Percentiles rank a stretch among this genome's conserved stretches.
These are phyloP conservation scores for Porphyrio hochstetteri DNA, from an alignment of 2,113 vertebrate genomes.

Conservation along the genomic window DNA sequence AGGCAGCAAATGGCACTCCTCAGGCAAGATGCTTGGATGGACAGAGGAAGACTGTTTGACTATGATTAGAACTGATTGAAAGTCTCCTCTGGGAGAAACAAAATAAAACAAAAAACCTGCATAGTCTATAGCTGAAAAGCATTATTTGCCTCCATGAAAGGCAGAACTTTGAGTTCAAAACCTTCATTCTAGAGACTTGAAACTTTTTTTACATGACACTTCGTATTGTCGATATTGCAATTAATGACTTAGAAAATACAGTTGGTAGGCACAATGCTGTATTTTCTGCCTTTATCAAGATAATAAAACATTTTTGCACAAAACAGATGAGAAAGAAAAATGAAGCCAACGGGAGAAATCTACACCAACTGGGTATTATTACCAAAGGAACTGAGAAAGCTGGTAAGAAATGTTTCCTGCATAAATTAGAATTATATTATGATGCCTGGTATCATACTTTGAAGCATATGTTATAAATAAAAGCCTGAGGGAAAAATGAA, in stretches of 20 bases:
- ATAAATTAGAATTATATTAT: slow-evolving; percentile 55
- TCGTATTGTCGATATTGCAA: slow-evolving; percentile 25
- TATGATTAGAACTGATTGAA: not conserved
- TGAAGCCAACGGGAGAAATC: slow-evolving; percentile 10
- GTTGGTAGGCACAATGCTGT: not conserved
- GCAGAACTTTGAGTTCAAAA: not conserved
- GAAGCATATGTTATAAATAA: slow-evolving; percentile 48
- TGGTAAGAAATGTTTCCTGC: slow-evolving; percentile 25
- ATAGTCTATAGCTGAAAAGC: not conserved
- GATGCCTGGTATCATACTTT: slow-evolving; percentile 8
- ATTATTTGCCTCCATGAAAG: not conserved
- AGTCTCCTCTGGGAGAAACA: not conserved
- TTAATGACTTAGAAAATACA: slow-evolving; percentile 64
- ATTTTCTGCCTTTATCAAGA: slow-evolving; percentile 24
- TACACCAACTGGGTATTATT: slow-evolving; percentile 46
- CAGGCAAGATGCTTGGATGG: not conserved
- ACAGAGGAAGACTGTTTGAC: not conserved
- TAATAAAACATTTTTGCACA: slow-evolving; percentile 28
- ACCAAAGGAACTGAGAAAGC: slow-evolving; percentile 22
- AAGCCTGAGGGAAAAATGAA: slow-evolving; percentile 38
- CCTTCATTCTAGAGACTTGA: not conserved
- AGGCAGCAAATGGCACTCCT: not conserved
- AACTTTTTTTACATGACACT: slow-evolving; percentile 14
- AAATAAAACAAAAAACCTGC: not conserved
- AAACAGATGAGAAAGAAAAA: slow-evolving; percentile 42